Percentiles rank a stretch among this genome's conserved stretches.
Evolutionary conservation across 2,888 invertebrate genomes (phyloP).

Genomic region (Griposia aprilina): DNA sequence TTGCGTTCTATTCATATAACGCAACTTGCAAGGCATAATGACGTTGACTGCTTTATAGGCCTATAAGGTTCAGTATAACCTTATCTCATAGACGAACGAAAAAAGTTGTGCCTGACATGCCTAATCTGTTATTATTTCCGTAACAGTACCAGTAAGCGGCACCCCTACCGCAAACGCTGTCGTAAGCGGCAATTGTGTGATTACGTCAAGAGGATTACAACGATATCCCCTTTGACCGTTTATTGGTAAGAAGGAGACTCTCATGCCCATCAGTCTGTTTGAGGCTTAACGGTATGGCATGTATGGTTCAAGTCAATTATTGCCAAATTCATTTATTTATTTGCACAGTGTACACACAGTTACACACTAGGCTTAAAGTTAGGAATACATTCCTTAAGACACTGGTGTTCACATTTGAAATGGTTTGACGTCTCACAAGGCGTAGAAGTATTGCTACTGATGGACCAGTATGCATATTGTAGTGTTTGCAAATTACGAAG

Average conservation of each 20-base stretch:
- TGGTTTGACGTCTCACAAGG: no score
- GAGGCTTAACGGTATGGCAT: background rate
- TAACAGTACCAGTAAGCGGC: background rate
- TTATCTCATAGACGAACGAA: no score
- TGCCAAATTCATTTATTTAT: no score
- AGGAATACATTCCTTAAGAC: no score
- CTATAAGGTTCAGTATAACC: background rate
- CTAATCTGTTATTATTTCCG: background rate
- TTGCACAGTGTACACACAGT: no score
- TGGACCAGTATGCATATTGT: background rate
- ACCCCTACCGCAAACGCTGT: background rate
- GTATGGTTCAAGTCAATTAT: background rate
- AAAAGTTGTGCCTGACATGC: no score
- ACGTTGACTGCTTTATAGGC: background rate
- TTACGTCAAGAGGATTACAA: slow-evolving; percentile 20
- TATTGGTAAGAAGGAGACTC: slow-evolving; percentile 2
- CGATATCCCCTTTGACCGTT: slow-evolving; percentile 16
- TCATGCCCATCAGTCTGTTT: background rate
- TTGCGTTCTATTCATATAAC: background rate
- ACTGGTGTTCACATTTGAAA: no score
- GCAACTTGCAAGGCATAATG: background rate
- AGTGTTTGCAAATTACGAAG: background rate
- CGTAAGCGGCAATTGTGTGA: slow-evolving; percentile 14
- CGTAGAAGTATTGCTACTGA: background rate
- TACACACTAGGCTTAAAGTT: no score